Base-by-base conservation (phyloP, 1,140 invertebrate species). In the Drosophila oshimai region DNA sequence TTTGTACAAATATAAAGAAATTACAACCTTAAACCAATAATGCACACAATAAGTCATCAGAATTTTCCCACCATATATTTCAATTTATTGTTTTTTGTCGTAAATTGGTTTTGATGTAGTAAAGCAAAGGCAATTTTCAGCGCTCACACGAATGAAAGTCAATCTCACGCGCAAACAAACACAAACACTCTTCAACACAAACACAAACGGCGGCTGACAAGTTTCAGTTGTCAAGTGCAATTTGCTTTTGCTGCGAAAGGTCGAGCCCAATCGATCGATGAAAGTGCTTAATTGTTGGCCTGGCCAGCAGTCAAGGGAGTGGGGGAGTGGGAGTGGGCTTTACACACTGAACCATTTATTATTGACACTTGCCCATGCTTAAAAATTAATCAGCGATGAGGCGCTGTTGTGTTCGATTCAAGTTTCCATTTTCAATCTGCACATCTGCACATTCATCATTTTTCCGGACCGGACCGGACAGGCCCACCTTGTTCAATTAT, bases 401-500 rank as follows among this genome's bases (percentile, higher is more conserved):
- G 17, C 64, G 44, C 20, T n/a, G n/a, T n/a, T 17, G 18, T 41
- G 15, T 36, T 36, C 39, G 31, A 12, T 13, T n/a, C 2, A 24
- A 53, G 55, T 46, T 31, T 31, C 17, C 31, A 18, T 17, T 69
- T 53, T 53, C 47, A 45, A 20, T 26, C 33, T 34, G 46, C 29
- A 46, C 46, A 20, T 26, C 33, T 34, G 46, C 29, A 46, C 46
- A 61, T 72, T 62, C 54, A 61, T 61, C 37, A 42, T 34, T 49
- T 60, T 71, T 72, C n/a, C n/a, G n/a, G n/a, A n/a, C n/a, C n/a
- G n/a, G n/a, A 28, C 42, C 17, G 42, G 5, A 9, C 4, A 2
- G n/a, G n/a, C n/a, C 5, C 17, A 28, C 41, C 34, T 36, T 42
- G 29, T 47, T 81, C 55, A 81, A 77, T 77, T 77, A 81, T 83